Evolutionary conservation across 2,113 vertebrate genomes (phyloP).

Genomic region (Atlantisia rogersi): DNA sequence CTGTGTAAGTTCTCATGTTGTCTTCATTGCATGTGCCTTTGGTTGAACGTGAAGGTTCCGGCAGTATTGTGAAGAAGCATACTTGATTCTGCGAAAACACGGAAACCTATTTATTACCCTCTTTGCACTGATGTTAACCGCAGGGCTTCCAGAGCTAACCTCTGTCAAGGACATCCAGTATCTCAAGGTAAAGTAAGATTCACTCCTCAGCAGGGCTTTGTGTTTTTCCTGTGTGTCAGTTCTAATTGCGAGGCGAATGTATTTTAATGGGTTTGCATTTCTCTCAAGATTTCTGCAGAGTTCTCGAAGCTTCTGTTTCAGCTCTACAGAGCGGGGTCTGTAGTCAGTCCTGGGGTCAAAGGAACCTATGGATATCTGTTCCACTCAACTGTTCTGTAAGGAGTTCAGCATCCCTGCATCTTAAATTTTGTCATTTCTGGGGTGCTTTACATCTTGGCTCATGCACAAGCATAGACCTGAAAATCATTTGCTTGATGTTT

Average conservation of each 20-base stretch:
- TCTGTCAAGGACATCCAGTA: slow-evolving; percentile 99
- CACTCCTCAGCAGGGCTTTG: background rate
- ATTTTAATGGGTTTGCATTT: background rate
- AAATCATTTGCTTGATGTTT: background rate
- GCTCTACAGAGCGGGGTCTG: background rate
- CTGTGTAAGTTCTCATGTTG: background rate
- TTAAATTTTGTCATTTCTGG: background rate
- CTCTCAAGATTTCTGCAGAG: background rate
- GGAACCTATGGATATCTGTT: background rate
- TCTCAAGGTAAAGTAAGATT: slow-evolving; percentile 87
- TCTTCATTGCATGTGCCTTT: background rate
- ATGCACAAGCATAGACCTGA: background rate
- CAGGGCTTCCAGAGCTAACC: slow-evolving; percentile 95
- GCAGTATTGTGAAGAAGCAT: slow-evolving; percentile 95
- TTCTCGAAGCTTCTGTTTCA: background rate
- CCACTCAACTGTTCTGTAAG: background rate
- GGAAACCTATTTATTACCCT: slow-evolving; percentile 98
- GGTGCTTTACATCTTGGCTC: background rate
- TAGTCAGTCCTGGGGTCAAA: background rate
- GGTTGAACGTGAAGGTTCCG: slow-evolving; percentile 82
- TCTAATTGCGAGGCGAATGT: background rate
- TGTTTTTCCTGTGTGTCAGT: background rate
- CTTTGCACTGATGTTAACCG: slow-evolving; percentile 97
- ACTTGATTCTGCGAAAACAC: slow-evolving; percentile 91
- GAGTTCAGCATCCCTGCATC: background rate